Conservation (phyloP, 1,140 invertebrate species). For the Microvelia longipes region DNA sequence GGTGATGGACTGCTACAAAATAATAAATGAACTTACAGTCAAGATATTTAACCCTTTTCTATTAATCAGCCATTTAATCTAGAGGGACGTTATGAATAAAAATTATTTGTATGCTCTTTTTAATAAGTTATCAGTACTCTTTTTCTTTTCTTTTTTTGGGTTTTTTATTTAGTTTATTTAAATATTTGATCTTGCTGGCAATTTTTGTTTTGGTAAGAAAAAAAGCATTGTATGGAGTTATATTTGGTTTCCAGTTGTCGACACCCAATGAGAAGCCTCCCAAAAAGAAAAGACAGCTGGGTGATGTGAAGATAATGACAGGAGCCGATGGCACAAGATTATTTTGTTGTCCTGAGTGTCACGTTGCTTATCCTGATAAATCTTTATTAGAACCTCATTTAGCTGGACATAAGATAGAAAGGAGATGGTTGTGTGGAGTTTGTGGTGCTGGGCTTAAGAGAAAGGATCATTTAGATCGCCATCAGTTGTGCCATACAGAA, state of each 20-base stretch:
- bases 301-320: constrained; percentile 52
- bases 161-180: too few species aligned
- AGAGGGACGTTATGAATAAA: too few species aligned
- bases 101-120: too few species aligned
- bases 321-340: constrained; percentile 52
- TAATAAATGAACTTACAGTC: too few species aligned
- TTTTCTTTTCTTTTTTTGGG: too few species aligned
- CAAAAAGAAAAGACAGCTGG: constrained; percentile 43
- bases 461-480: constrained; percentile 61
- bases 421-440: constrained; percentile 44
- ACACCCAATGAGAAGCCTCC: constrained; percentile 10
- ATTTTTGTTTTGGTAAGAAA: too few species aligned
- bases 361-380: constrained; percentile 61
- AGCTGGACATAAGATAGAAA: constrained; percentile 56
- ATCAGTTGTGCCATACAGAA: constrained; percentile 61
- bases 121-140: too few species aligned
- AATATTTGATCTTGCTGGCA: too few species aligned
- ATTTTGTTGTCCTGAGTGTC: constrained; percentile 62
- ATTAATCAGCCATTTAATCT: too few species aligned
- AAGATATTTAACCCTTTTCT: too few species aligned
- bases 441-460: constrained; percentile 53
- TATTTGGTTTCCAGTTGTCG: constrained; percentile 10
- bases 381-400: constrained; percentile 58
- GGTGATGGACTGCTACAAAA: too few species aligned
- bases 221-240: neutral